Evolutionary conservation across 2,113 vertebrate species (phyloP).

Genomic region (Dinomys branickii): DNA sequence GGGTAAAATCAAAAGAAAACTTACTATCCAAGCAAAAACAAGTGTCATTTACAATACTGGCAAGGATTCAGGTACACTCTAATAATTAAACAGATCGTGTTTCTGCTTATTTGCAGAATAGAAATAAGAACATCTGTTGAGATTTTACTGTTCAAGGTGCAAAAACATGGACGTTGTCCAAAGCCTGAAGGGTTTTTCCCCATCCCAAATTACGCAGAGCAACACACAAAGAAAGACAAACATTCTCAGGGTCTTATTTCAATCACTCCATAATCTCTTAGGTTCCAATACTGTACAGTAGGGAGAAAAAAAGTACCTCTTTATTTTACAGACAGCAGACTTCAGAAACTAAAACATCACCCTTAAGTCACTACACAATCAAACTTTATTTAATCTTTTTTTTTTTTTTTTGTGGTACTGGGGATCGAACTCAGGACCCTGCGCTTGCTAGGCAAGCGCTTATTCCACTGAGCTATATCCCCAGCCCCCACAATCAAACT

Average conservation of each 20-base stretch:
- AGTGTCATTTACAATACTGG: constrained; percentile 47
- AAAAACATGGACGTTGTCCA: neutral
- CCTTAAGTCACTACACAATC: neutral
- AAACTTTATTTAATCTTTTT: too few relatives aligned
- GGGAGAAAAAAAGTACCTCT: neutral
- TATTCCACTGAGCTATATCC: too few relatives aligned
- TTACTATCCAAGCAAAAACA: neutral
- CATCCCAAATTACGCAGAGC: constrained; percentile 22
- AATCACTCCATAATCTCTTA: neutral
- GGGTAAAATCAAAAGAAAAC: constrained; percentile 48
- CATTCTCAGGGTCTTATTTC: constrained; percentile 59
- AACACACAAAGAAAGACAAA: neutral
- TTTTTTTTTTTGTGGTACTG: too few relatives aligned
- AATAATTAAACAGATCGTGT: constrained; percentile 11
- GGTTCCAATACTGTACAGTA: neutral
- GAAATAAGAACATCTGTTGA: constrained; percentile 61
- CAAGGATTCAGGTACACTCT: constrained; percentile 12
- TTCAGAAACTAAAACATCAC: neutral
- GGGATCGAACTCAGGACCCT: too few relatives aligned
- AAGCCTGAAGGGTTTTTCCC: constrained; percentile 34
- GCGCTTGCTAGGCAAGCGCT: too few relatives aligned
- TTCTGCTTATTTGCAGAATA: constrained; percentile 48
- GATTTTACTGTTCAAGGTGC: constrained; percentile 1
- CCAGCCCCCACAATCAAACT: neutral
- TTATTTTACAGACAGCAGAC: constrained; percentile 9